phyloP scores from a whole-genome alignment of 2,888 invertebrate genomes.

The Caenorhabditis sp. region DNA sequence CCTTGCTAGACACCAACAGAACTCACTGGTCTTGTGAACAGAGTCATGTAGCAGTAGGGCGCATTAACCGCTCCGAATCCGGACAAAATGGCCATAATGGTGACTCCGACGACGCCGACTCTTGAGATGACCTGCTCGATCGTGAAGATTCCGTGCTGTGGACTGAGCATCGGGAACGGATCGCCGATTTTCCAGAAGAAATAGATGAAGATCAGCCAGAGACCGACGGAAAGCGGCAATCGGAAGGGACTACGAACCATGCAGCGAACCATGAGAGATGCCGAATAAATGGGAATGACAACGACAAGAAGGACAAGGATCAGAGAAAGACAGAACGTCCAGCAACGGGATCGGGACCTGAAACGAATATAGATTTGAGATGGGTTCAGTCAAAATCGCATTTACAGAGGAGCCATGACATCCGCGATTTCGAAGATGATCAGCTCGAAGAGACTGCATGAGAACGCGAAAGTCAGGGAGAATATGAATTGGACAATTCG shows the following conservation, averaged over 20 bases:
- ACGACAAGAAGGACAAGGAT: constrained; percentile 95
- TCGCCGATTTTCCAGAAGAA: constrained; percentile 99
- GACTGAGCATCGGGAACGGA: constrained; percentile 96
- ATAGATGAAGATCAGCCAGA: constrained; percentile 93
- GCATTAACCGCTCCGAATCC: constrained; percentile 99
- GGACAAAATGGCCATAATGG: constrained; percentile 97
- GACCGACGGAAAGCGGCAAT: constrained; percentile 86
- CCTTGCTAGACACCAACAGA: not conserved
- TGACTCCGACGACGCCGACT: constrained; percentile 98
- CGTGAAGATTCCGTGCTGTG: constrained; percentile 91
- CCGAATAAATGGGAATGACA: constrained; percentile 95
- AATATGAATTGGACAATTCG: constrained; percentile 92
- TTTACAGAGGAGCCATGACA: constrained; percentile 89
- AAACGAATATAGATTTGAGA: constrained; percentile 62
- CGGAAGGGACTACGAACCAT: constrained; percentile 82
- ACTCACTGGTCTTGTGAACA: constrained; percentile 83
- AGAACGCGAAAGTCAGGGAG: constrained; percentile 94
- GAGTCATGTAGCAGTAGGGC: constrained; percentile 98
- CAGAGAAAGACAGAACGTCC: constrained; percentile 92
- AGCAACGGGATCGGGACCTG: constrained; percentile 93
- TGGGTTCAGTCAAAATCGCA: not conserved
- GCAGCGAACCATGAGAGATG: constrained; percentile 78
- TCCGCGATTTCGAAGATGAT: constrained; percentile 99
- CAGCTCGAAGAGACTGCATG: constrained; percentile 98
- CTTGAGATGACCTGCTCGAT: constrained; percentile 91